phyloP scores from a whole-genome alignment of 2,888 invertebrate genomes.

The Byasa hedistus region DNA sequence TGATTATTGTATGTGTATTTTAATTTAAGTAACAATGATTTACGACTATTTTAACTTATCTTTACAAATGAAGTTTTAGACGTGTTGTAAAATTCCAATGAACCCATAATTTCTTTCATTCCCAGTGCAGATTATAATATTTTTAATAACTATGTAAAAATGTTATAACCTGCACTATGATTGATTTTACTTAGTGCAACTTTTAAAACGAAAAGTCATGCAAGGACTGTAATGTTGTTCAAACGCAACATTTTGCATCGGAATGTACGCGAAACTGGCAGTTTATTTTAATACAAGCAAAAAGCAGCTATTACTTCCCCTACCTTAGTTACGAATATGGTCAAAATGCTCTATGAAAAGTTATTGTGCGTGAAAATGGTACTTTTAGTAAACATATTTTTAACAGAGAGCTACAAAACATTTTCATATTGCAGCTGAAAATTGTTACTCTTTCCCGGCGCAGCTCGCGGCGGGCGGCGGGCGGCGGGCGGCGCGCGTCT shows the following conservation, averaged over 20 bases:
- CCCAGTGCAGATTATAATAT: too few species aligned
- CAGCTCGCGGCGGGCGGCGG: constrained; percentile 34
- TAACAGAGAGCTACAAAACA: constrained; percentile 69
- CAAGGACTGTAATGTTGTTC: neutral
- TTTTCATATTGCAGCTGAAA: constrained; percentile 76
- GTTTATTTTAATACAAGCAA: constrained; percentile 31
- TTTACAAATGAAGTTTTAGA: too few species aligned
- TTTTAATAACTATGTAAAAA: too few species aligned
- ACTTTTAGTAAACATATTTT: constrained; percentile 74
- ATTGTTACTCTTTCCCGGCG: constrained; percentile 68
- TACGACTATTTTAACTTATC: too few species aligned
- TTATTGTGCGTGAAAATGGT: constrained; percentile 75
- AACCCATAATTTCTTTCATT: too few species aligned
- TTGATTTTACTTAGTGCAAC: neutral
- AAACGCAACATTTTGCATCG: constrained; percentile 18
- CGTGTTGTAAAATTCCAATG: too few species aligned
- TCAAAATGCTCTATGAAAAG: constrained; percentile 65
- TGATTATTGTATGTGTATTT: too few species aligned
- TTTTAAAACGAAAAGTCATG: neutral
- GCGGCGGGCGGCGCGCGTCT: constrained; percentile 44
- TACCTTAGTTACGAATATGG: constrained; percentile 42
- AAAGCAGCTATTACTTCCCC: constrained; percentile 31
- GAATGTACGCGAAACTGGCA: constrained; percentile 18
- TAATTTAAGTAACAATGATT: too few species aligned
- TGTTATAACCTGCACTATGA: neutral